A percentile compares a stretch with the other conserved stretches of the same genome.
phyloP scores from a whole-genome alignment of 2,888 invertebrate species.

The Agrotis ipsilon region DNA sequence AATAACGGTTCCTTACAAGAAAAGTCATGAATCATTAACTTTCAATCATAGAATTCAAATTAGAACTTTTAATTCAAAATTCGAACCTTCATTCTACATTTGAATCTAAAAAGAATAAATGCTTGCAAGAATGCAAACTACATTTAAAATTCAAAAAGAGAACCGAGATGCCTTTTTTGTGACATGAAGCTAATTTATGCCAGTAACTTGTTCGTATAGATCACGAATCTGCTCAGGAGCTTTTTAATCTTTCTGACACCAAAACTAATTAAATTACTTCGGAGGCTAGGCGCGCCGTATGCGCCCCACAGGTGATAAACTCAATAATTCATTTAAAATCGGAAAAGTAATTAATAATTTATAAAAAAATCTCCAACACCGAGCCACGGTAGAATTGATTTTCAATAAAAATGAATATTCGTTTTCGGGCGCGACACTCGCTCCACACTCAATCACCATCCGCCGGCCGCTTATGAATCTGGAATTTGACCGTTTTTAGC shows the following conservation, averaged over 20 bases:
- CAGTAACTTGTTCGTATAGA: constrained; percentile 58
- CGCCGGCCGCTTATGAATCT: constrained; percentile 81
- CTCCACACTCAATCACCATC: constrained; percentile 71
- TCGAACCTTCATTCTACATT: constrained; percentile 30
- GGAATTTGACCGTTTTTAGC: constrained; percentile 88
- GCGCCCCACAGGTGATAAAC: constrained; percentile 58
- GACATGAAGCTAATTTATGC: constrained; percentile 61
- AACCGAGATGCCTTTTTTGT: constrained; percentile 53
- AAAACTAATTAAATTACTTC: constrained; percentile 65
- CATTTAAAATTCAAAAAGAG: constrained; percentile 57
- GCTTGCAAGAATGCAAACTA: constrained; percentile 51
- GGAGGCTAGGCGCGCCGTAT: constrained; percentile 51
- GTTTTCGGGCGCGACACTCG: constrained; percentile 65
- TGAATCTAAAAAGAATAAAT: constrained; percentile 48
- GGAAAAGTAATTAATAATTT: constrained; percentile 67
- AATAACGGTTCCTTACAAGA: constrained; percentile 3
- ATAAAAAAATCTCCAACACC: constrained; percentile 59
- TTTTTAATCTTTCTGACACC: constrained; percentile 67
- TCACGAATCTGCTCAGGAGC: constrained; percentile 62
- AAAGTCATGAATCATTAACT: constrained; percentile 19
- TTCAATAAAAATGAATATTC: constrained; percentile 79
- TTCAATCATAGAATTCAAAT: constrained; percentile 40
- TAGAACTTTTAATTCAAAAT: constrained; percentile 38
- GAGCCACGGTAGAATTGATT: constrained; percentile 67
- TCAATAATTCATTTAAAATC: constrained; percentile 69